phyloP scores from a whole-genome alignment of 2,888 invertebrate species.

The Nomada lathburiana region DNA sequence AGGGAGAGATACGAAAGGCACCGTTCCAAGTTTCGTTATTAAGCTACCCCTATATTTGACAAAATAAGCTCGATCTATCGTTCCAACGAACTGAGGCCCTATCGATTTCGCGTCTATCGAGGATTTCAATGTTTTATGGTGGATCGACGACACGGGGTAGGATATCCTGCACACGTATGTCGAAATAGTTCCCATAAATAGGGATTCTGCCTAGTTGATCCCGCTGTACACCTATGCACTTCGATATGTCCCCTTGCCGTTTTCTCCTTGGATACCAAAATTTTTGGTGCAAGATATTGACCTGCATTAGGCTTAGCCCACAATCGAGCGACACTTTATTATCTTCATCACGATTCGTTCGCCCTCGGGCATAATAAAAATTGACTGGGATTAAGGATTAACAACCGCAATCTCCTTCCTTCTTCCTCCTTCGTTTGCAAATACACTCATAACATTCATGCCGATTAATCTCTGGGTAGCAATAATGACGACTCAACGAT shows the following conservation, averaged over 20 bases:
- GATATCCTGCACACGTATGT: constrained; percentile 66
- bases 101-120: constrained; percentile 68
- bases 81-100: not conserved
- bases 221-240: constrained; percentile 38
- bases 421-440: too few species aligned
- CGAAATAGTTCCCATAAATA: constrained; percentile 74
- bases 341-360: not conserved
- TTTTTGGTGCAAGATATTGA: not conserved
- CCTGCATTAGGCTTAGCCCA: not conserved
- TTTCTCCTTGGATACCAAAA: not conserved
- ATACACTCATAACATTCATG: too few species aligned
- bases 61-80: constrained; percentile 61
- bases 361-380: too few species aligned
- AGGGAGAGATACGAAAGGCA: constrained; percentile 31
- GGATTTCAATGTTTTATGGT: constrained; percentile 70
- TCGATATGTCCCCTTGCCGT: not conserved
- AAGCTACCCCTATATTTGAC: constrained; percentile 52
- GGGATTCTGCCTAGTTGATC: constrained; percentile 65
- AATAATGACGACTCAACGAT: too few species aligned
- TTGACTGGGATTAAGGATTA: too few species aligned
- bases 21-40: constrained; percentile 59
- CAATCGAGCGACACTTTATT: not conserved
- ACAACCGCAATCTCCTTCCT: too few species aligned
- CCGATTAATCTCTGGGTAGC: too few species aligned
- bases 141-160: constrained; percentile 60